phyloP scores from a whole-genome alignment of 2,113 vertebrate genomes.

The Tympanuchus pallidicinctus region DNA sequence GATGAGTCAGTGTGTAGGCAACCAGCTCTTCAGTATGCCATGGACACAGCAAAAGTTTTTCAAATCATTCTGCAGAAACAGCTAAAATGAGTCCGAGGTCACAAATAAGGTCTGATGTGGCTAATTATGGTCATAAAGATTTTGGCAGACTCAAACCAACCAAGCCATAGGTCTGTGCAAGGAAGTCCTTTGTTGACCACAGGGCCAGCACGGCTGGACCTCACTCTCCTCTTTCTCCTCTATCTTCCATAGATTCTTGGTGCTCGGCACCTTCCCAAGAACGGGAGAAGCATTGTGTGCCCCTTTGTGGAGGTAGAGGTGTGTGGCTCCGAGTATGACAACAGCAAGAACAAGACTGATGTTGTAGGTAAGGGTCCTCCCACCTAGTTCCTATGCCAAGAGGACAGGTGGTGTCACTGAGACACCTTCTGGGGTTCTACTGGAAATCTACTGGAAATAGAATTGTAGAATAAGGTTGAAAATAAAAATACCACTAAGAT shows the following conservation, averaged over 20 bases:
- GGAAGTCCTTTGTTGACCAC: background rate
- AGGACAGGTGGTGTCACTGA: rapidly evolving
- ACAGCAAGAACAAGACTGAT: constrained; percentile 86
- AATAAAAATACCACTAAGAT: too few species aligned
- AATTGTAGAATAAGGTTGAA: too few species aligned
- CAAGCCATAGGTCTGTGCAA: background rate
- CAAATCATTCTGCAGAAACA: rapidly evolving
- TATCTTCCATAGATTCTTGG: constrained; percentile 80
- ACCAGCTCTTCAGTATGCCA: background rate
- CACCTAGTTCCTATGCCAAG: rapidly evolving
- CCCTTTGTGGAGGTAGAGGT: constrained; percentile 90
- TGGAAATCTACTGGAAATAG: background rate
- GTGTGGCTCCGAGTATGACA: constrained; percentile 85
- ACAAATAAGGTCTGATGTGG: background rate
- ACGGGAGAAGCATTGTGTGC: constrained; percentile 87
- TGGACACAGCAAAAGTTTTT: background rate
- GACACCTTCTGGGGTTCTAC: background rate
- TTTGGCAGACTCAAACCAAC: background rate
- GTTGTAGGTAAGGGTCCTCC: constrained; percentile 78
- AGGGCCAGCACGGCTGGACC: background rate
- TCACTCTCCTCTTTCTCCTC: background rate
- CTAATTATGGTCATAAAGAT: background rate
- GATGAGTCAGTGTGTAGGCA: background rate
- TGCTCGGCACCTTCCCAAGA: constrained; percentile 87
- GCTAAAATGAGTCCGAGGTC: background rate